phyloP scores from a whole-genome alignment of 2,113 vertebrate genomes.

The Hemiscyllium ocellatum region DNA sequence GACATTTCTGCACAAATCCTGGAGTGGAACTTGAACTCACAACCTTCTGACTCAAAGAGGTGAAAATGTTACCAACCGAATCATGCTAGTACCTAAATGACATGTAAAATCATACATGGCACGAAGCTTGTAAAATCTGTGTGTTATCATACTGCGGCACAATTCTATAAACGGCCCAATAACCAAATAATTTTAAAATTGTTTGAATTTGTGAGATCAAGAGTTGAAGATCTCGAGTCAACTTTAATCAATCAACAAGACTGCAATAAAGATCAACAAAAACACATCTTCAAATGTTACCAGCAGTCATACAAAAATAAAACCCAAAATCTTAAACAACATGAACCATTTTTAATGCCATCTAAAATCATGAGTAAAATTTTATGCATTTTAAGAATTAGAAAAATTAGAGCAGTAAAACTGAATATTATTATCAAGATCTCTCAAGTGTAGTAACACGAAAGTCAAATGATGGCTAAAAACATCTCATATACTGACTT shows the following conservation, averaged over 20 bases:
- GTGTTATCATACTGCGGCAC: background rate
- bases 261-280: background rate
- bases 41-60: too few species aligned
- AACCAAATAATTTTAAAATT: background rate
- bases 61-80: too few species aligned
- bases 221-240: background rate
- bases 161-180: background rate
- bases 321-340: background rate
- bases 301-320: background rate
- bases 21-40: background rate
- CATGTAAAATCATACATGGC: background rate
- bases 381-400: background rate
- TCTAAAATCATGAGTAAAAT: background rate
- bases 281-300: background rate
- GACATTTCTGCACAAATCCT: background rate
- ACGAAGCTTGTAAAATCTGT: background rate
- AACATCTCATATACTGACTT: background rate
- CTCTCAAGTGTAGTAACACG: background rate
- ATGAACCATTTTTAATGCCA: background rate
- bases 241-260: background rate
- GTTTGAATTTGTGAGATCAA: background rate
- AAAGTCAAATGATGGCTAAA: background rate
- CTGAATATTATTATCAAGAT: background rate
- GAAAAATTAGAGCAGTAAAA: background rate
- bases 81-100: background rate